Evolutionary conservation across 2,888 invertebrate species (phyloP), one percentile per base, ranked within the genome.

Genomic region (Agriopis aurantiaria): DNA sequence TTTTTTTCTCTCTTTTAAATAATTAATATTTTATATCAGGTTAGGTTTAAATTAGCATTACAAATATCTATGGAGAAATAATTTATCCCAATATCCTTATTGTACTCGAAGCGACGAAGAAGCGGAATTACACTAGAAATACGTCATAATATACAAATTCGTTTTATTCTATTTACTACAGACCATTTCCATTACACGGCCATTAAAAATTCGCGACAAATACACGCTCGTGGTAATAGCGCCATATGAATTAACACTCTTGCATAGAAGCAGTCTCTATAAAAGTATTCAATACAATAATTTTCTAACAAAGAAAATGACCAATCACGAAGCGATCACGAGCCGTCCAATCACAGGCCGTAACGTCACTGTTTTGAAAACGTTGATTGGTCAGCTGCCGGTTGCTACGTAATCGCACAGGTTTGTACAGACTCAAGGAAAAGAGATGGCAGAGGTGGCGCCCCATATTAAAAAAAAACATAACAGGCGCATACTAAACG

Each of bases 181-280:
- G 33, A 5, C 5, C 33, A 33, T 4, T 17, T 23, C 11, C 9
- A 41, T 40, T n/a, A 12, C 55, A 55, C n/a, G 0, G 7, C n/a
- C 8, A 9, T 14, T 17, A 0, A 45, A 46, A 12, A 62, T 3
- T 6, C 11, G 0, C 8, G n/a, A 41, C 11, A 8, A 17, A 33
- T 3, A 33, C 10, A 52, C 33, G 52, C 60, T 33, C n/a, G 59
- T 60, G 51, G 46, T 43, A 40, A 48, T 43, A 53, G 5, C 10
- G n/a, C 53, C 49, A 55, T 41, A 53, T 48, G 33, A 33, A 33
- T 17, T 48, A 8, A n/a, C 33, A 46, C 11, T 12, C 17, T 51
- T 17, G 58, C 14, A 58, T 65, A 33, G 51, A 23, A 12, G 41
- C 65, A 58, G 58, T 58, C 51, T 14, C 11, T 9, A 49, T 8